These are phyloP conservation scores for Aegotheles bennettii DNA, from an alignment of 2,113 vertebrate species.

Conservation along the genomic window DNA sequence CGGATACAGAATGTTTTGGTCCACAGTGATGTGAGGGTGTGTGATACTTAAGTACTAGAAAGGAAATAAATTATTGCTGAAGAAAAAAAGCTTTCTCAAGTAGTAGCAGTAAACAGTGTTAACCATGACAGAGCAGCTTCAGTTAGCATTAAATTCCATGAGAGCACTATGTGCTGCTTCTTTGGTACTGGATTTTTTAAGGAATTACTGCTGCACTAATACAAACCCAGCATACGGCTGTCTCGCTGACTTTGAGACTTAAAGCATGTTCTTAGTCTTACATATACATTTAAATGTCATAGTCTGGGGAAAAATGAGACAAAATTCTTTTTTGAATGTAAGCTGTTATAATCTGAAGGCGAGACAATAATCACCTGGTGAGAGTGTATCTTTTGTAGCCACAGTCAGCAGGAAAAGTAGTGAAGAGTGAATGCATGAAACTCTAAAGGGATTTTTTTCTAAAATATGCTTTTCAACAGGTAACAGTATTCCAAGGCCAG, in stretches of 20 bases:
- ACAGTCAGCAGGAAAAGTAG: neutral
- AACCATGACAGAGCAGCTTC: neutral
- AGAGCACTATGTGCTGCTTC: neutral
- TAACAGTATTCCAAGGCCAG: neutral
- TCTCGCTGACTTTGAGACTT: neutral
- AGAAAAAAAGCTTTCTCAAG: neutral
- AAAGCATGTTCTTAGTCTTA: neutral
- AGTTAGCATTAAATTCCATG: neutral
- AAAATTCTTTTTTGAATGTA: neutral
- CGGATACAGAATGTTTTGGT: rapidly evolving
- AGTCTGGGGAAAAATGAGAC: neutral
- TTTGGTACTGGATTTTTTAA: neutral
- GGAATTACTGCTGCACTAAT: neutral
- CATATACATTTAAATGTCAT: neutral
- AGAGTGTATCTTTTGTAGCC: neutral
- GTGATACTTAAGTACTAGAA: neutral
- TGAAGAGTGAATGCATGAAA: neutral
- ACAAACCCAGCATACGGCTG: neutral
- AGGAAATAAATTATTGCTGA: neutral
- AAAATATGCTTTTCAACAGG: neutral
- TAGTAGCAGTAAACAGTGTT: neutral
- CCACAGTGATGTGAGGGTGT: neutral
- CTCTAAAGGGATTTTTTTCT: neutral
- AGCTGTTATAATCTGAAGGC: neutral
- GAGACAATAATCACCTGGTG: neutral